A percentile compares a stretch with the other conserved stretches of the same genome.
Evolutionary conservation across 2,797 vertebrate genomes (phyloP).

Genomic region (Malurus splendens): DNA sequence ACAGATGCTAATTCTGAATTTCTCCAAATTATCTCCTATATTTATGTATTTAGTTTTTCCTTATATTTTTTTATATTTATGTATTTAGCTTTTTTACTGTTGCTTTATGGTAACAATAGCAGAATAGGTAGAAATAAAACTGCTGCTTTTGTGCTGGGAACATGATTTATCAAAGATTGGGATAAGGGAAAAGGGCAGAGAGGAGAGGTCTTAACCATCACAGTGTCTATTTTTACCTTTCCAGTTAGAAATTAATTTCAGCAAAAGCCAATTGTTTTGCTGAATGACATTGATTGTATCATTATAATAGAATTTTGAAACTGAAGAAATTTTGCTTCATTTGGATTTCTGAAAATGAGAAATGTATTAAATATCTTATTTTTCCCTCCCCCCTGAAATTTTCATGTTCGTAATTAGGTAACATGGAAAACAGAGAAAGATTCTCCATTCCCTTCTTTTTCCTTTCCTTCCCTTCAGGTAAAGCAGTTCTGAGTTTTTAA

Average conservation of each 20-base stretch:
- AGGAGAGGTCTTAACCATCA: background rate
- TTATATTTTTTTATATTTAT: background rate
- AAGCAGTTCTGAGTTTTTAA: background rate
- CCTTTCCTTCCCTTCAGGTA: background rate
- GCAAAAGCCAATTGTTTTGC: background rate
- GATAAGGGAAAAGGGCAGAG: accelerated
- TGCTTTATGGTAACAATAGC: background rate
- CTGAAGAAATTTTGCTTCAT: background rate
- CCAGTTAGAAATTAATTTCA: background rate
- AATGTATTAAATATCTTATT: background rate
- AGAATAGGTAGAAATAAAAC: background rate
- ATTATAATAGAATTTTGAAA: background rate
- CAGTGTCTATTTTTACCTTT: background rate
- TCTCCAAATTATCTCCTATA: background rate
- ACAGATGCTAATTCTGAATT: background rate
- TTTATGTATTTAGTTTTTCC: background rate
- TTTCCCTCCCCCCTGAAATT: background rate
- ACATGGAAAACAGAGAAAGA: background rate
- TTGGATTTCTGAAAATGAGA: background rate
- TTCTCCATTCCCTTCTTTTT: too few species aligned
- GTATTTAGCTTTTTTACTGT: background rate
- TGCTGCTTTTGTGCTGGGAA: background rate
- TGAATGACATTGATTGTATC: background rate
- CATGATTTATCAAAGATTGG: background rate
- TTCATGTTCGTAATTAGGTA: background rate